Base-by-base conservation (phyloP, 2,797 vertebrate genomes). In the Phalloptychus januarius region DNA sequence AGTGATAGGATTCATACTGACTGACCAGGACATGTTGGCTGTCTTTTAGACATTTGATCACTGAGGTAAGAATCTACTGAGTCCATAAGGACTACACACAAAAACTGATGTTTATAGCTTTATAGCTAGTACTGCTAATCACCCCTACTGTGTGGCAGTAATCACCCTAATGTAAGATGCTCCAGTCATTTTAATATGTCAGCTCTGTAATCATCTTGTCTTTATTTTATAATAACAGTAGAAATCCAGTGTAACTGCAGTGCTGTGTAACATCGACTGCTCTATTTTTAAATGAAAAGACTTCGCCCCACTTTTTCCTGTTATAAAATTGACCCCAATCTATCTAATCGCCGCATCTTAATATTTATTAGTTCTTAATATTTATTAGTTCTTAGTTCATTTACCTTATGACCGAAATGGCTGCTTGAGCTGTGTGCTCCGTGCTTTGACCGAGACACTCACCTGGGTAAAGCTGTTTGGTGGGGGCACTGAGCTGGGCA, bases 401-500 rank as follows among this genome's bases (percentile, higher is more conserved):
- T 58, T 12, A 58, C 12, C 5, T n/a, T n/a, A n/a, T 56, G 25
- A 56, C 15, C 16, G 28, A 36, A 63, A 36, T 7, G 31, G 36
- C 36, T 40, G 11, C 23, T 23, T 67, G 63, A 67, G 20, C 50
- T 52, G 50, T 52, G 50, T 25, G 48, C 7, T n/a, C 25, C 11
- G 40, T 18, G 52, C 25, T 40, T 45, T 31, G 36, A 7, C 50
- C 38, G 33, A n/a, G 76, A 61, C 28, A 76, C 92, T 93, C 76
- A 94, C 93, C 93, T 94, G 97, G 96, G 85, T 98, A 99, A 88
- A 99, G 95, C 93, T 99, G 97, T 95, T 96, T 97, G 91, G 98
- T 99, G 0, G 98, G 98, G 2, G 98, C 97, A 48, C 97, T 99
- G 91, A 99, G 97, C 87, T 99, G 98, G 46, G 98, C 98, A 0